Base-by-base conservation (phyloP, 2,888 invertebrate genomes). In the Stenichneumon culpator region DNA sequence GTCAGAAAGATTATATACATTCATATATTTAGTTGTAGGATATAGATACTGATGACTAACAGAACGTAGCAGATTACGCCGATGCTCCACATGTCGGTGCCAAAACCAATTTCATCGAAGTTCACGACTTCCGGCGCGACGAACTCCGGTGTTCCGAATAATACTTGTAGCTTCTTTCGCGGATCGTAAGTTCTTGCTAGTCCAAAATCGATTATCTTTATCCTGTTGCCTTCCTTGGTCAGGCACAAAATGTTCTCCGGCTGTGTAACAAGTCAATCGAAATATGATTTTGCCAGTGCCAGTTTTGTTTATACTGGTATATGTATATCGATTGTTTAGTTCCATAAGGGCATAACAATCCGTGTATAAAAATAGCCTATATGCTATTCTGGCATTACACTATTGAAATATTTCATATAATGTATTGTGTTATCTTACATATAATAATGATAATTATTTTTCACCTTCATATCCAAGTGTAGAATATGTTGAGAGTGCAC, bases 121-220 rank as follows among this genome's bases (percentile, higher is more conserved):
- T 99, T 99, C 57, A 99, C 98, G 36, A 99, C 99, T 95, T 99
- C 99, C 0, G 99, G 99, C 0, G 99, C 99, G 72, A 99, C 99
- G 93, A 99, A 99, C 95, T 99, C 99, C 0, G 99, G 99, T 0
- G 99, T 99, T 0, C 99, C 99, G 93, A 99, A 99, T 75, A 99
- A 95, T 3, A 99, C 98, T 94, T 98, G 98, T 75, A 99, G 95
- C 92, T 98, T 98, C 95, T 98, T 98, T 92, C 97, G 96, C 0
- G 98, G 98, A 94, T 98, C 98, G 93, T 97, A 99, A 93, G 97
- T 97, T 90, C 99, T 95, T 3, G 99, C 99, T 88, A 99, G 95
- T 9, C 99, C 99, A 94, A 99, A 99, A 94, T 99, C 99, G 90
- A 99, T 99, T 90, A 99, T 98, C 95, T 99, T 99, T 91, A 99